Evolutionary conservation across 2,888 invertebrate genomes (phyloP).

Genomic region (Diarsia brunnea): DNA sequence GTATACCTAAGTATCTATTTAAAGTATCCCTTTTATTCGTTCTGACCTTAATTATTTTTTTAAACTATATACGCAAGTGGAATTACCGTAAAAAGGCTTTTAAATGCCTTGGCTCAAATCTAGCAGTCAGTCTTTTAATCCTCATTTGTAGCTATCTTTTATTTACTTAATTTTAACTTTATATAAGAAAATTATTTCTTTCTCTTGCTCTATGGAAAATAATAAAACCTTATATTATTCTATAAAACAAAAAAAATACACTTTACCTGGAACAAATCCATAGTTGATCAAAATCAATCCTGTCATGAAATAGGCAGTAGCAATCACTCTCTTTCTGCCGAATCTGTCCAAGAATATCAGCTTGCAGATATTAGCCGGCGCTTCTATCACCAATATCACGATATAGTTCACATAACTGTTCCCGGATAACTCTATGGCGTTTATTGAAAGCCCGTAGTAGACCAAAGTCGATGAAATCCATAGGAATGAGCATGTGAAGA

Average conservation of each 20-base stretch:
- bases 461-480: slow-evolving; percentile 95
- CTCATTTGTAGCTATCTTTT: neutral
- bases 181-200: neutral
- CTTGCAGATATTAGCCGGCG: slow-evolving; percentile 94
- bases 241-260: neutral
- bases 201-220: neutral
- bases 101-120: neutral
- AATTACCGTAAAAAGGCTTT: neutral
- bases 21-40: neutral
- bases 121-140: neutral
- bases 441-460: slow-evolving; percentile 95
- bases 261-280: slow-evolving; percentile 91
- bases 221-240: neutral
- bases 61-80: too few relatives aligned
- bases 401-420: slow-evolving; percentile 95
- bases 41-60: neutral
- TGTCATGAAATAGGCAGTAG: slow-evolving; percentile 91
- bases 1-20: neutral
- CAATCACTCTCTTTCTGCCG: slow-evolving; percentile 92
- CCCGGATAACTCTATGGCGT: slow-evolving; percentile 94
- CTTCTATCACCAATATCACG: slow-evolving; percentile 91
- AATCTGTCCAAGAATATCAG: slow-evolving; percentile 92
- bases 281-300: slow-evolving; percentile 92
- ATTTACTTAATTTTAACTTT: neutral
- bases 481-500: slow-evolving; percentile 93